Conservation (phyloP, 2,113 vertebrate genomes). For the Rostratula benghalensis region DNA sequence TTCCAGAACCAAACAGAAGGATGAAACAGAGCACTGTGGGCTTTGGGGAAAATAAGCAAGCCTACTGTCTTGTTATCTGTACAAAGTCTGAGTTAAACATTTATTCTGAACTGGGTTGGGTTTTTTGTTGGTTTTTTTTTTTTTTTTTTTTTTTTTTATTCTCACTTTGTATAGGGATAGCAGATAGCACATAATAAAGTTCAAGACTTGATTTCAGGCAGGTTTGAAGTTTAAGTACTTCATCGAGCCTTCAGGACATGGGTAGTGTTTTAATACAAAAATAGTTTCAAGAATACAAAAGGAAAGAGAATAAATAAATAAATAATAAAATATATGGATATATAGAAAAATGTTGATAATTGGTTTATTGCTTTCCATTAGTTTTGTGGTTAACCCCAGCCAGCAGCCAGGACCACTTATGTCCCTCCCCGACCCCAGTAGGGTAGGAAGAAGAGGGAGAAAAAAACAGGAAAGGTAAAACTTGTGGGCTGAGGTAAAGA, state of each 20-base stretch:
- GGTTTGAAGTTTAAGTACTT: not conserved
- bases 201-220: not conserved
- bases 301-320: not conserved
- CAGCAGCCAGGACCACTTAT: not conserved
- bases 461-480: not conserved
- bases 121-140: too few relatives aligned
- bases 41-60: not conserved
- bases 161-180: not conserved
- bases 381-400: not conserved
- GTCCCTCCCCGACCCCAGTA: not conserved
- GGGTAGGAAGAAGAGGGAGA: not conserved
- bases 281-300: not conserved
- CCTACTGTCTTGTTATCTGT: not conserved
- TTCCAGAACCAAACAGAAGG: not conserved
- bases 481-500: not conserved
- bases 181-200: not conserved
- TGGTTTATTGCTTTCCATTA: not conserved
- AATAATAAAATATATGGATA: too few relatives aligned
- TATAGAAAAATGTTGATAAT: not conserved
- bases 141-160: not conserved
- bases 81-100: not conserved
- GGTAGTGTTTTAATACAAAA: not conserved
- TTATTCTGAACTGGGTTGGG: not conserved
- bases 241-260: not conserved
- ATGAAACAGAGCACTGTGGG: not conserved